Percentiles rank a stretch among this genome's conserved stretches.
phyloP scores from a whole-genome alignment of 2,888 invertebrate species.

The Nezara viridula region DNA sequence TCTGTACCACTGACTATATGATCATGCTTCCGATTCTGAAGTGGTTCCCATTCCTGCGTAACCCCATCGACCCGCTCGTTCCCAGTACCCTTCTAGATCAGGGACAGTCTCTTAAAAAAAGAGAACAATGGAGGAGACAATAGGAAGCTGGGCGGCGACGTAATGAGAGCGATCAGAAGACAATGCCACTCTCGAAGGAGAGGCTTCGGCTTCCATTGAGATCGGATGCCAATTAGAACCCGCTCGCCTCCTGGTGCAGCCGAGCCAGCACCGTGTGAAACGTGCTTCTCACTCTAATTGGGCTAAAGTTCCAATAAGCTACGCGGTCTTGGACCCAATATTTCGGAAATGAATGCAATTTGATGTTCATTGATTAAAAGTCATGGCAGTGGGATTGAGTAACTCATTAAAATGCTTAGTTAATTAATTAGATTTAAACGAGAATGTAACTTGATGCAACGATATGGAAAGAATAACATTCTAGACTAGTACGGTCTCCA shows the following conservation, averaged over 20 bases:
- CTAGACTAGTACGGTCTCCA: no score
- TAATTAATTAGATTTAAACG: background rate
- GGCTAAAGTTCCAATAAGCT: background rate
- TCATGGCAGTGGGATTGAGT: background rate
- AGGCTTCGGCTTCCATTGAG: slow-evolving; percentile 36
- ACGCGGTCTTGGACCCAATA: background rate
- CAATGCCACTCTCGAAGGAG: slow-evolving; percentile 34
- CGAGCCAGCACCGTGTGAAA: background rate
- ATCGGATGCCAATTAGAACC: background rate
- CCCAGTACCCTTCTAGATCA: slow-evolving; percentile 11
- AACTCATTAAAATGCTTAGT: background rate
- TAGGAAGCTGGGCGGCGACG: slow-evolving; percentile 27
- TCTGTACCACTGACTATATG: no score
- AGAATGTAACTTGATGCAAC: no score
- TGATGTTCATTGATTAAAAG: background rate
- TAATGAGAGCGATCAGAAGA: slow-evolving; percentile 49
- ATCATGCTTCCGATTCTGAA: background rate
- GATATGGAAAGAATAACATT: no score
- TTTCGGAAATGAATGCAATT: background rate
- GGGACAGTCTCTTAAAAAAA: background rate
- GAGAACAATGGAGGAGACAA: slow-evolving; percentile 39
- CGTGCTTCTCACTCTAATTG: slow-evolving; percentile 14
- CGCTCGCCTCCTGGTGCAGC: slow-evolving; percentile 38
- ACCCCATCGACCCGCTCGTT: slow-evolving; percentile 22
- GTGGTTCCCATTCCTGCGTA: background rate